phyloP scores from a whole-genome alignment of 2,888 invertebrate genomes.

The Cosmia trapezina region DNA sequence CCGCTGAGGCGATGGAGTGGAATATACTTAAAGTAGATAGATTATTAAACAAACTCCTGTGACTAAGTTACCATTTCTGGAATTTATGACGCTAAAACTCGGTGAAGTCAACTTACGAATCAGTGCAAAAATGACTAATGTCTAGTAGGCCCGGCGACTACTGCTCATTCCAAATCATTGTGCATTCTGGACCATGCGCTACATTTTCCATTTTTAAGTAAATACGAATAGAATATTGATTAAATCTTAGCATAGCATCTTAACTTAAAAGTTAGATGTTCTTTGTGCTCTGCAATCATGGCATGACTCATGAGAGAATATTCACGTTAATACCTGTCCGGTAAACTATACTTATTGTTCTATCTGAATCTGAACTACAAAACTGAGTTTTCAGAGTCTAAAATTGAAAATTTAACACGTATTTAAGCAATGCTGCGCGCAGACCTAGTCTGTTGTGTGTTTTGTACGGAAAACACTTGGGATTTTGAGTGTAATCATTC shows the following conservation, averaged over 20 bases:
- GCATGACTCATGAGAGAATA: conserved; percentile 1
- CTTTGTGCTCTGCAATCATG: not conserved
- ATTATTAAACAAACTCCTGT: conserved; percentile 66
- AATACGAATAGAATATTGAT: conserved; percentile 70
- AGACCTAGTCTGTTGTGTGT: conserved; percentile 7
- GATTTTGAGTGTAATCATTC: conserved; percentile 9
- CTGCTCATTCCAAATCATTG: conserved; percentile 63
- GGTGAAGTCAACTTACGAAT: conserved; percentile 47
- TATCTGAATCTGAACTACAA: not conserved
- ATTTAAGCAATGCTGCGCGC: not conserved
- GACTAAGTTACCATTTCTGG: conserved; percentile 10
- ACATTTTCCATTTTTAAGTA: conserved; percentile 70
- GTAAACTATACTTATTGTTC: not conserved
- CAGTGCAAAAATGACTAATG: conserved; percentile 47
- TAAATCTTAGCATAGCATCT: conserved; percentile 5
- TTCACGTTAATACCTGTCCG: not conserved
- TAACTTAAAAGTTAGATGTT: not conserved
- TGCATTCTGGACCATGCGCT: conserved; percentile 67
- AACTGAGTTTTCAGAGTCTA: not conserved
- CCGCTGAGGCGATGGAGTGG: conserved; percentile 58
- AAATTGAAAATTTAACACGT: not conserved
- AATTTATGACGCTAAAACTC: conserved; percentile 15
- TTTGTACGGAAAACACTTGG: conserved; percentile 21
- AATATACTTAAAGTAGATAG: conserved; percentile 60
- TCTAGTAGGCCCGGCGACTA: conserved; percentile 32